Percentiles rank a stretch among this genome's conserved stretches.
Conservation (phyloP, 2,888 invertebrate species). For the Aphodius granarius region DNA sequence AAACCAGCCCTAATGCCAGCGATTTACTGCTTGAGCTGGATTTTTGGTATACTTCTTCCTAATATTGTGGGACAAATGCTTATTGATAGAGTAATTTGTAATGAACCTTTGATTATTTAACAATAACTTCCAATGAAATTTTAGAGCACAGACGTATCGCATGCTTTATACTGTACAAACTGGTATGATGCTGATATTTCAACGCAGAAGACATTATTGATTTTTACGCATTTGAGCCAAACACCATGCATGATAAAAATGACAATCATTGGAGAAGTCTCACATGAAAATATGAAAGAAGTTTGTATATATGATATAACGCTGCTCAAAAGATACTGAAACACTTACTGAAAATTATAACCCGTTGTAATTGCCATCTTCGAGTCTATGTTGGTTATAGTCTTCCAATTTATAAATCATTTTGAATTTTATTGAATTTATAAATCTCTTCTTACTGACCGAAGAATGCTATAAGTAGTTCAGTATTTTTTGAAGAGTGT, state of each 20-base stretch:
- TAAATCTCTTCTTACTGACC: no score
- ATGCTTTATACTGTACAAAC: background rate
- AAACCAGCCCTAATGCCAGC: background rate
- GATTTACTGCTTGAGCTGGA: background rate
- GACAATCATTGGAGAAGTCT: background rate
- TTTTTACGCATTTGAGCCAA: background rate
- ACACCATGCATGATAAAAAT: background rate
- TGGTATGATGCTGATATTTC: background rate
- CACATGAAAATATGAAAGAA: background rate
- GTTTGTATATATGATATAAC: background rate
- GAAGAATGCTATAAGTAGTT: background rate
- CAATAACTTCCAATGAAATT: background rate
- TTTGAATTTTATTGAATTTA: no score
- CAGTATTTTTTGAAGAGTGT: background rate
- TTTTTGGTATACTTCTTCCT: background rate
- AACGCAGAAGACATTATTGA: background rate
- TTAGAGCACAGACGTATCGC: background rate
- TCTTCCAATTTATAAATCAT: no score
- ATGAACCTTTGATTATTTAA: background rate
- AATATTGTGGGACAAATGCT: background rate
- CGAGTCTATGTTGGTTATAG: no score
- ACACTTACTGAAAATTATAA: no score
- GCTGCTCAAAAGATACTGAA: background rate
- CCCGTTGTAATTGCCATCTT: no score
- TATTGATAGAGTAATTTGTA: background rate